These are phyloP conservation scores for Microtus richardsoni DNA, from an alignment of 2,113 vertebrate species.

Conservation along the genomic window DNA sequence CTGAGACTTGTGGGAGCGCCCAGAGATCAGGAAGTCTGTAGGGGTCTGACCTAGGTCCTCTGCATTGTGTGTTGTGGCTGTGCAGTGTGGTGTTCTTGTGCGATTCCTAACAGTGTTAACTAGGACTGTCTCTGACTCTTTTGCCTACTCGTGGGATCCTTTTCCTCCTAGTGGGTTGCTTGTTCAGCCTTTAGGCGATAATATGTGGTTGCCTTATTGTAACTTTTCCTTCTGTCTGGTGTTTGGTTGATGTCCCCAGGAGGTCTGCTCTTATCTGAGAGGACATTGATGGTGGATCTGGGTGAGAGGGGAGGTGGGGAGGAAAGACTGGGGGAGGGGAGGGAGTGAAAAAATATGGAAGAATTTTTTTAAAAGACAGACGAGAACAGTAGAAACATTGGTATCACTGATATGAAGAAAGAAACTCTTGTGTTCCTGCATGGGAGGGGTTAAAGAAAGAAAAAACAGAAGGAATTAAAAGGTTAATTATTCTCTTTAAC, in stretches of 20 bases:
- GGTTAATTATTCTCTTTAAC: conserved; percentile 61
- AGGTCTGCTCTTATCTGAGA: not conserved
- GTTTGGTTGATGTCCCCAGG: not conserved
- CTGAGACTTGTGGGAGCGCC: not conserved
- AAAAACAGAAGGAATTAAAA: conserved; percentile 40
- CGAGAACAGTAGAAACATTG: not conserved
- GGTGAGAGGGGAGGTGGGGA: not conserved
- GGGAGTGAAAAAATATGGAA: not conserved
- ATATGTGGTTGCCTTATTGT: not conserved
- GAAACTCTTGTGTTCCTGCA: not conserved
- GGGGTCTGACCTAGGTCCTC: not conserved
- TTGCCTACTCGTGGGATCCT: not conserved
- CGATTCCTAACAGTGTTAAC: not conserved
- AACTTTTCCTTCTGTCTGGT: not conserved
- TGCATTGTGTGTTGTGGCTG: not conserved
- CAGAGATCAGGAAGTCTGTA: not conserved
- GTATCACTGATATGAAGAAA: not conserved
- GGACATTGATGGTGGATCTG: not conserved
- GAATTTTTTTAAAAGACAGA: not conserved
- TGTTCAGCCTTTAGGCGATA: not conserved
- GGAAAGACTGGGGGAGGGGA: not conserved
- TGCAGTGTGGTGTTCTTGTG: not conserved
- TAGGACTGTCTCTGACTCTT: not conserved
- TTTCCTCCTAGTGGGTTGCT: not conserved
- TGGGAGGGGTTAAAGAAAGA: not conserved